Conservation (phyloP, 1,140 invertebrate genomes). For the Zaprionus tsacasi region DNA sequence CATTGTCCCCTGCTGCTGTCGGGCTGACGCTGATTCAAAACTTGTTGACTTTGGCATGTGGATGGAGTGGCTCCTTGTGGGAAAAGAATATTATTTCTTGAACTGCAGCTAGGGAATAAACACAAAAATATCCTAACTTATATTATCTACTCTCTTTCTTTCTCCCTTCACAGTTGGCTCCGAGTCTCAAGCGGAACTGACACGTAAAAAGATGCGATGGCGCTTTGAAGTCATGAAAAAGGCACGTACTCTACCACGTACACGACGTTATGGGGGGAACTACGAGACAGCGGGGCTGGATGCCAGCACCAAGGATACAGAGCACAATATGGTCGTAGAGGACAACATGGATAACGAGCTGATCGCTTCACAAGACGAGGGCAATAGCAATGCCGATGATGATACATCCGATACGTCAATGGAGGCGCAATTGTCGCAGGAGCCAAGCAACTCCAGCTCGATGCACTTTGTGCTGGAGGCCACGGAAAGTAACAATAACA, state of each 20-base stretch:
- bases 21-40: neutral
- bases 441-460: constrained; percentile 63
- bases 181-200: constrained; percentile 34
- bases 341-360: constrained; percentile 16
- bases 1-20: neutral
- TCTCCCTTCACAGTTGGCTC: constrained; percentile 35
- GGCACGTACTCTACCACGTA: constrained; percentile 20
- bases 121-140: too few relatives aligned
- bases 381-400: constrained; percentile 24
- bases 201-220: constrained; percentile 45
- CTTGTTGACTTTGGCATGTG: neutral
- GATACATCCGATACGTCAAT: constrained; percentile 62
- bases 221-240: constrained; percentile 43
- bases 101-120: neutral
- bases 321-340: constrained; percentile 22
- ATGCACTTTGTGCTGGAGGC: constrained; percentile 29
- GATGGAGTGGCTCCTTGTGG: neutral
- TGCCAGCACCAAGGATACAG: constrained; percentile 13
- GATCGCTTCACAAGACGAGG: constrained; percentile 13
- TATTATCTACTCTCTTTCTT: neutral
- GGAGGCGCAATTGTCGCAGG: constrained; percentile 68
- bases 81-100: neutral
- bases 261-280: constrained; percentile 19
- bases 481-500: constrained; percentile 48
- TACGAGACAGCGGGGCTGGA: constrained; percentile 45